Conservation (phyloP, 30 jellyfish, hydroid and myxozoan species). For the Calvadosia cruxmelitensis region DNA sequence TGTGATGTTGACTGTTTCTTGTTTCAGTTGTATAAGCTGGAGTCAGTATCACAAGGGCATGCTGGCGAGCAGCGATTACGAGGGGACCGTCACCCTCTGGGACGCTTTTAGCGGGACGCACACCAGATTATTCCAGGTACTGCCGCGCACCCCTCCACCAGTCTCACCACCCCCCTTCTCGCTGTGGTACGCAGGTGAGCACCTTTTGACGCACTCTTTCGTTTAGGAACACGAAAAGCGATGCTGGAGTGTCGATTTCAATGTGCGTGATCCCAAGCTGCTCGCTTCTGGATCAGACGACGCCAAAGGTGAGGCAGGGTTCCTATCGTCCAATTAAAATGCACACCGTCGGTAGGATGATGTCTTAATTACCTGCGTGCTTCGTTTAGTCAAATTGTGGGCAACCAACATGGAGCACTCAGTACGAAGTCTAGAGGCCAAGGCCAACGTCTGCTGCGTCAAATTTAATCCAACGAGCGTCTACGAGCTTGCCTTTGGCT, state of each 20-base stretch:
- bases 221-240: constrained; percentile 89
- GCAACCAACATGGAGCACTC: constrained; percentile 95
- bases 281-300: constrained; percentile 99
- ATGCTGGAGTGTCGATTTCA: constrained; percentile 98
- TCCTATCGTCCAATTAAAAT: no score
- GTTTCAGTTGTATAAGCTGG: constrained; percentile 79
- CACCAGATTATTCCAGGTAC: constrained; percentile 79
- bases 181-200: no score
- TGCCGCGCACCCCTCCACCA: no score
- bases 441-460: constrained; percentile 93
- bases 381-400: constrained; percentile 73
- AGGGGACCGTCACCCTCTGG: constrained; percentile 97
- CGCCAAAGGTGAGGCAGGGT: constrained; percentile 92
- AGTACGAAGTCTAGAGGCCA: constrained; percentile 84
- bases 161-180: no score
- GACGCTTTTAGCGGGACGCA: constrained; percentile 95
- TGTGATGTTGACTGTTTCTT: not conserved
- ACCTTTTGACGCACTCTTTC: no score
- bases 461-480: constrained; percentile 84
- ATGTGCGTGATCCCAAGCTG: constrained; percentile 80
- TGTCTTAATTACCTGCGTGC: no score
- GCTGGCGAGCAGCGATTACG: constrained; percentile 99
- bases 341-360: no score
- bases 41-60: constrained; percentile 95
- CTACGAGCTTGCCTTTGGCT: constrained; percentile 83